phyloP scores from a whole-genome alignment of 92 coral and sea anemone genomes.

The Siderastrea siderea region DNA sequence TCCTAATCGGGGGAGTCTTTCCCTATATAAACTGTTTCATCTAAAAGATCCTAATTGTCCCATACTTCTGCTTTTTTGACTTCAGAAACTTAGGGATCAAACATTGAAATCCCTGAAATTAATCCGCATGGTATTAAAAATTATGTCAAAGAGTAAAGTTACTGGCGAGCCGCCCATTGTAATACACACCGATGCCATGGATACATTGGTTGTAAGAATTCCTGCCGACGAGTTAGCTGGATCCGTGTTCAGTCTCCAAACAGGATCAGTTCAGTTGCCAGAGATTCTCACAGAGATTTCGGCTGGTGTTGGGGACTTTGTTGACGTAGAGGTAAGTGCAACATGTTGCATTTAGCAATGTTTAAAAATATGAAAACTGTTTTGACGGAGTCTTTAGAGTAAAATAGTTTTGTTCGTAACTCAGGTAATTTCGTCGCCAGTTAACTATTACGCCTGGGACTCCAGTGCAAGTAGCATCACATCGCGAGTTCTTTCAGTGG shows the following conservation, averaged over 20 bases:
- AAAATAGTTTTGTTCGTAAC: too few species aligned
- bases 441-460: conserved; percentile 31
- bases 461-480: conserved; percentile 12
- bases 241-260: neutral
- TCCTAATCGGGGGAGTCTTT: too few species aligned
- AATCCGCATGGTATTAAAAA: neutral
- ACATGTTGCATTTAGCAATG: neutral
- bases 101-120: conserved; percentile 1
- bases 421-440: neutral
- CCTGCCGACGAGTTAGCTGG: neutral
- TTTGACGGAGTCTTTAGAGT: too few species aligned
- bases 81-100: neutral
- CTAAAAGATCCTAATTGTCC: too few species aligned
- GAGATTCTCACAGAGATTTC: neutral
- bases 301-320: conserved; percentile 18
- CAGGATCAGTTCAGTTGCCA: conserved; percentile 22
- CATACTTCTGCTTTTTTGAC: neutral
- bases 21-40: too few species aligned
- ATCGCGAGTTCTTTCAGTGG: conserved; percentile 18
- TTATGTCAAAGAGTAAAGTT: neutral
- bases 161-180: conserved; percentile 1
- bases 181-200: neutral
- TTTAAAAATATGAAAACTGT: too few species aligned
- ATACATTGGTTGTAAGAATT: neutral
- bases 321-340: conserved; percentile 8